These are phyloP conservation scores for Oligia latruncula DNA, from an alignment of 2,888 invertebrate genomes.

Conservation along the genomic window DNA sequence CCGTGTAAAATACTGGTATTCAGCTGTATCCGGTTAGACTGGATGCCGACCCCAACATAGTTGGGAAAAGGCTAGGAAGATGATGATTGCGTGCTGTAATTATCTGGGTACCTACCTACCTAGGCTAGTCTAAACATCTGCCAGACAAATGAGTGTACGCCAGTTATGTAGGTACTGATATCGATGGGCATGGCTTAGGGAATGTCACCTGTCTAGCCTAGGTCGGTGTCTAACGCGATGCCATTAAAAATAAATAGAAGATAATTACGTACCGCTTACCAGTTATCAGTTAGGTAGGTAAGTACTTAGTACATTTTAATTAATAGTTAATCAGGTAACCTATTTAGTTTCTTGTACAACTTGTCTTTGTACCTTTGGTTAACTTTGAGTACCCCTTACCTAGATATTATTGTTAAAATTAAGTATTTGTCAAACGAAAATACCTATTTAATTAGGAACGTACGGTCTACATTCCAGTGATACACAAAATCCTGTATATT, in stretches of 20 bases:
- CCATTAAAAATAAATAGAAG: slow-evolving; percentile 29
- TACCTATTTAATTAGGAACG: not conserved
- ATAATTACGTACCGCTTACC: not conserved
- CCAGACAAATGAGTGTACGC: not conserved
- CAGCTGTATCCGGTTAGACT: no score
- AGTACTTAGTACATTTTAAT: not conserved
- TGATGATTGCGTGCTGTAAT: not conserved
- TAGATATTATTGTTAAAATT: not conserved
- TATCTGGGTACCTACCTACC: not conserved
- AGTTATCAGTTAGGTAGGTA: not conserved
- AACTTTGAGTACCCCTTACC: not conserved
- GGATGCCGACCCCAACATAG: no score
- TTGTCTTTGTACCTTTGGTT: not conserved
- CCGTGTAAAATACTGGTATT: no score
- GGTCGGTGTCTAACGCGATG: not conserved
- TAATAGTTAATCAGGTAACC: not conserved
- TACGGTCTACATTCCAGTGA: no score
- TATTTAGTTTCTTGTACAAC: not conserved
- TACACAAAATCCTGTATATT: not conserved
- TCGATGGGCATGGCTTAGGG: slow-evolving; percentile 3
- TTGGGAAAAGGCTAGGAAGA: no score
- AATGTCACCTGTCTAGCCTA: slow-evolving; percentile 27
- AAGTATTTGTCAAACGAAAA: not conserved
- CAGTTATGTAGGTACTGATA: slow-evolving; percentile 15
- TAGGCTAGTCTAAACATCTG: slow-evolving; percentile 3